Evolutionary conservation across 2,888 invertebrate species (phyloP).

Genomic region (Cephus runcator): DNA sequence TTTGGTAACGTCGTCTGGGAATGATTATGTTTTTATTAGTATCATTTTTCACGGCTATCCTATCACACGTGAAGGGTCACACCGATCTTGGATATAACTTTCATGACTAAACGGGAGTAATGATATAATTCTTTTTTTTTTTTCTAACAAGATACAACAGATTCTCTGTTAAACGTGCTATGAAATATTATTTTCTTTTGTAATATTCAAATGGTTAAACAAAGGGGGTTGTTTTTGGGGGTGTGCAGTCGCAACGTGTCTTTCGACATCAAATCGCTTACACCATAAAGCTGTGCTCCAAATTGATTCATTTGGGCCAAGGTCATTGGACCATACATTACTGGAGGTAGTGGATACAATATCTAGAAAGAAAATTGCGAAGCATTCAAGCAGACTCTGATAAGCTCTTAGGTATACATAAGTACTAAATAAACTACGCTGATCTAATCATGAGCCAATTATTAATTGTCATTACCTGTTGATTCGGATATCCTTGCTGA

Average conservation of each 20-base stretch:
- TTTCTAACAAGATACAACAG: neutral
- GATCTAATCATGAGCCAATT: neutral
- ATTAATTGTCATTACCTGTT: conserved; percentile 39
- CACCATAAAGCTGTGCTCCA: conserved; percentile 49
- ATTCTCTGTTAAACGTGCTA: neutral
- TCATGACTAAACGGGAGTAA: neutral
- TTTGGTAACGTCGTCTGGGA: conserved; percentile 48
- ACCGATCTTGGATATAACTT: neutral
- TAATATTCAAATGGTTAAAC: neutral
- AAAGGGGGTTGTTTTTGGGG: neutral
- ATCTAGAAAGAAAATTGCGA: conserved; percentile 44
- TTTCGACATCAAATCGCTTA: conserved; percentile 36
- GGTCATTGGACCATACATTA: conserved; percentile 49
- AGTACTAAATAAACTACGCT: neutral
- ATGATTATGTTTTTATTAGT: neutral
- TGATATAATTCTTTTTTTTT: neutral
- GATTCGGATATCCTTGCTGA: conserved; percentile 48
- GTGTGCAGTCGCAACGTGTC: neutral
- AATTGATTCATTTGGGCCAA: conserved; percentile 52
- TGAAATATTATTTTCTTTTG: neutral
- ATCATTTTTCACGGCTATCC: neutral
- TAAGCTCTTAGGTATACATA: neutral
- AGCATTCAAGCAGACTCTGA: neutral
- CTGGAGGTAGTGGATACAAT: conserved; percentile 40
- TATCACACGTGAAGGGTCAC: neutral